A percentile compares a stretch with the other conserved stretches of the same genome.
Evolutionary conservation across 2,113 vertebrate genomes (phyloP).

Genomic region (Mystacornis crossleyi): DNA sequence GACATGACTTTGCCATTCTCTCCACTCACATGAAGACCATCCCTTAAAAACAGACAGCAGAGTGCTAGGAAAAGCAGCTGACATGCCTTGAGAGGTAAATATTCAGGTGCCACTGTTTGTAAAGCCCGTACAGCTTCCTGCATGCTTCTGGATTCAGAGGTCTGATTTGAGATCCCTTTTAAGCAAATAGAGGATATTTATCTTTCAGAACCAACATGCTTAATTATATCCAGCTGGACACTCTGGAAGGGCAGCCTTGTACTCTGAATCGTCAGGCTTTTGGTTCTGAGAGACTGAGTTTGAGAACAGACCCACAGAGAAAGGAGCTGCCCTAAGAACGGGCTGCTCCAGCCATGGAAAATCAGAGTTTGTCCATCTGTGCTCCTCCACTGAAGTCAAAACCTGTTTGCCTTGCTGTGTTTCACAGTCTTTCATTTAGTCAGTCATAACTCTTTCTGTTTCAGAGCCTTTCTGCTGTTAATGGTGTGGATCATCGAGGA

Average conservation of each 20-base stretch:
- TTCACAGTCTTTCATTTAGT: not conserved
- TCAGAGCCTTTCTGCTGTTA: slow-evolving; percentile 70
- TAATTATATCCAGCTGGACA: not conserved
- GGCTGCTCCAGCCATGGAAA: not conserved
- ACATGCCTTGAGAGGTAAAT: not conserved
- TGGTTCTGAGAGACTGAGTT: not conserved
- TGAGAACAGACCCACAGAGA: not conserved
- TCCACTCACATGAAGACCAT: not conserved
- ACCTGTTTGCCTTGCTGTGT: not conserved
- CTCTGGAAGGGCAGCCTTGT: not conserved
- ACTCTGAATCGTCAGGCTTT: not conserved
- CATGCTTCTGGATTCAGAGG: not conserved
- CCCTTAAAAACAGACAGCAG: not conserved
- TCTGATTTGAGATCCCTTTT: not conserved
- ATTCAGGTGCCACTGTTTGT: not conserved
- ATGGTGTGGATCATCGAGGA: slow-evolving; percentile 68
- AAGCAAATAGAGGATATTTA: not conserved
- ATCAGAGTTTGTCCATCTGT: not conserved
- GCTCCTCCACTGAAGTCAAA: not conserved
- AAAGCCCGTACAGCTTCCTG: not conserved
- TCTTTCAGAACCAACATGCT: not conserved
- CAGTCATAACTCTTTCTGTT: not conserved
- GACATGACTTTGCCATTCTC: not conserved
- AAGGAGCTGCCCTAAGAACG: not conserved
- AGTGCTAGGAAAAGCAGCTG: not conserved